phyloP scores from a whole-genome alignment of 2,888 invertebrate species.

The Suillia variegata region DNA sequence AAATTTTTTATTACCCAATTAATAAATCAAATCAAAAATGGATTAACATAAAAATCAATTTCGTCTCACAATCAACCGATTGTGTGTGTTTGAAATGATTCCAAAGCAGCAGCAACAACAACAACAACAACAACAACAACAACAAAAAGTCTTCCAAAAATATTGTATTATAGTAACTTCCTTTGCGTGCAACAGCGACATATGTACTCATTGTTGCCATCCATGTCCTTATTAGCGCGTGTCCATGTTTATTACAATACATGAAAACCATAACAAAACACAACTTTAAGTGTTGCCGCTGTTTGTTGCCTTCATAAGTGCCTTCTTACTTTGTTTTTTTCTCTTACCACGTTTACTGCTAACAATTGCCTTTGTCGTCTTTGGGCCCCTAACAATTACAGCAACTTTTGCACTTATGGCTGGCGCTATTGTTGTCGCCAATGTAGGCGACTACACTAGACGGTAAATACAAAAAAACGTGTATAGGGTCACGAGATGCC shows the following conservation, averaged over 20 bases:
- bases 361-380: slow-evolving; percentile 10
- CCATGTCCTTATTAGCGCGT: slow-evolving; percentile 46
- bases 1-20: too few species aligned
- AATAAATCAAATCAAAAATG: too few species aligned
- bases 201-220: too few species aligned
- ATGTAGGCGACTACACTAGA: not conserved
- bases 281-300: slow-evolving; percentile 20
- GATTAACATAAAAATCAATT: too few species aligned
- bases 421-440: slow-evolving; percentile 24
- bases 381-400: slow-evolving; percentile 25
- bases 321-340: not conserved
- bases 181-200: slow-evolving; percentile 2
- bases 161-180: too few species aligned
- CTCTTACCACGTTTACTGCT: not conserved
- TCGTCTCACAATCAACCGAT: too few species aligned
- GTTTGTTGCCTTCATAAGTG: slow-evolving; percentile 13
- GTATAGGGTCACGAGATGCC: slow-evolving; percentile 9
- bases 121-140: too few species aligned
- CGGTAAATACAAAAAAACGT: not conserved
- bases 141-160: too few species aligned
- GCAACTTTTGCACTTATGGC: slow-evolving; percentile 26
- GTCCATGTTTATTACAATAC: slow-evolving; percentile 35
- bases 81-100: too few species aligned
- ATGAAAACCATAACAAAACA: not conserved
- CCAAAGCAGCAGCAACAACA: too few species aligned